Base-by-base conservation (phyloP, 2,113 vertebrate genomes). In the Thalassoma bifasciatum region DNA sequence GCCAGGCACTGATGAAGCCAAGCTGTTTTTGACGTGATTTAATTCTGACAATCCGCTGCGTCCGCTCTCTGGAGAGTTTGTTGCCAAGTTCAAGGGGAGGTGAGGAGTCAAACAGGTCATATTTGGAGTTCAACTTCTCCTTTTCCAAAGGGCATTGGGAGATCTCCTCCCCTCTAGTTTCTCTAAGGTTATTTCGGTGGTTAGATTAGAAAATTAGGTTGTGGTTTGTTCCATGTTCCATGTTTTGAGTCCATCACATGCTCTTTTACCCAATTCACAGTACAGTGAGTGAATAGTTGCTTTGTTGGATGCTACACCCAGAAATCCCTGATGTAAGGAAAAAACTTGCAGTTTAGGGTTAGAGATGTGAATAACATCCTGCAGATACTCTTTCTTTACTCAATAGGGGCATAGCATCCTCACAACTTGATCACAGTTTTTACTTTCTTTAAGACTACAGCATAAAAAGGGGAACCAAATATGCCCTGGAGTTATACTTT, bases 1-100 rank as follows among this genome's bases (percentile, higher is more conserved):
- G 70, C 70, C 71, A 64, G 58, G 53, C 73, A 67, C 70, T 65
- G 53, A 72, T 65, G 21, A n/a, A 68, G 67, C 73, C 68, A 44
- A 83, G 81, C 77, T 72, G 76, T 81, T 84, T 46, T 38, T 60
- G 34, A 82, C 56, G 34, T 75, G 22, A 77, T 86, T 88, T 56
- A 21, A 66, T 80, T 83, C 73, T 66, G 73, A 58, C 66, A 66
- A 73, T 77, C 30, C 38, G 62, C 12, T 22, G 68, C 38, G 62
- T 77, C 66, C 50, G 67, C 57, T 77, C 62, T 66, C 56, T 7
- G 22, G 38, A 40, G 40, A 54, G 52, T 64, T 81, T 73, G n/a
- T 61, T 67, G 62, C 51, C 44, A 68, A 72, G 78, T 89, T 88
- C 75, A 81, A 47, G 68, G 51, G 69, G 71, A 83, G 71, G 54